phyloP scores from a whole-genome alignment of 2,888 invertebrate genomes.

The Clanis bilineata region DNA sequence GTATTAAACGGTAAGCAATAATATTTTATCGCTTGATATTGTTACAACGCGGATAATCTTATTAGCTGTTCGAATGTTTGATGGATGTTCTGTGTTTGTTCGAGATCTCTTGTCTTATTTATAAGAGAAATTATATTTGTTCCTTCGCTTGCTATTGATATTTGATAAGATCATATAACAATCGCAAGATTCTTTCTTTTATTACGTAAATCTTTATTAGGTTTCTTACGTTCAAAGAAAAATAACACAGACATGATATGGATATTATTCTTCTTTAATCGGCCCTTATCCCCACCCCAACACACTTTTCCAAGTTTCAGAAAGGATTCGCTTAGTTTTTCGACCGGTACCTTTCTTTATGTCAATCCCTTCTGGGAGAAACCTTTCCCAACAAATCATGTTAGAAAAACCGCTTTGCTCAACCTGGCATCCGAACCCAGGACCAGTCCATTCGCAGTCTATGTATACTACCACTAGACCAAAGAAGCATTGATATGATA shows the following conservation, averaged over 20 bases:
- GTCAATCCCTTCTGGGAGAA: too few relatives aligned
- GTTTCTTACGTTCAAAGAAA: neutral
- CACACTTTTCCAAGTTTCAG: too few relatives aligned
- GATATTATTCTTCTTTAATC: neutral
- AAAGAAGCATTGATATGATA: too few relatives aligned
- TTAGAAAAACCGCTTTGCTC: too few relatives aligned
- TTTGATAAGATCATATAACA: constrained; percentile 1
- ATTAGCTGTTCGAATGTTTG: constrained; percentile 31
- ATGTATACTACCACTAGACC: too few relatives aligned
- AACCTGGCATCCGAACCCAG: too few relatives aligned
- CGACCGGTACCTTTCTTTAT: too few relatives aligned
- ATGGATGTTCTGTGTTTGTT: constrained; percentile 15
- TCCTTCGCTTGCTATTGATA: neutral
- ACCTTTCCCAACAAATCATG: too few relatives aligned
- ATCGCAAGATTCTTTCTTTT: neutral
- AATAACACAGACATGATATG: neutral
- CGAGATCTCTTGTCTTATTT: constrained; percentile 21
- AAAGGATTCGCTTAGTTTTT: too few relatives aligned
- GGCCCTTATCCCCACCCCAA: too few relatives aligned
- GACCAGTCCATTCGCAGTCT: too few relatives aligned
- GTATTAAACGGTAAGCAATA: constrained; percentile 33
- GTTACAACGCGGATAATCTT: constrained; percentile 43
- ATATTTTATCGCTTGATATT: constrained; percentile 51
- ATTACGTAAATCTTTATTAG: neutral
- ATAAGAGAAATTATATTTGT: constrained; percentile 8